Evolutionary conservation across 2,888 invertebrate species (phyloP), one percentile per base, ranked within the genome.

Genomic region (Artemia sinica): DNA sequence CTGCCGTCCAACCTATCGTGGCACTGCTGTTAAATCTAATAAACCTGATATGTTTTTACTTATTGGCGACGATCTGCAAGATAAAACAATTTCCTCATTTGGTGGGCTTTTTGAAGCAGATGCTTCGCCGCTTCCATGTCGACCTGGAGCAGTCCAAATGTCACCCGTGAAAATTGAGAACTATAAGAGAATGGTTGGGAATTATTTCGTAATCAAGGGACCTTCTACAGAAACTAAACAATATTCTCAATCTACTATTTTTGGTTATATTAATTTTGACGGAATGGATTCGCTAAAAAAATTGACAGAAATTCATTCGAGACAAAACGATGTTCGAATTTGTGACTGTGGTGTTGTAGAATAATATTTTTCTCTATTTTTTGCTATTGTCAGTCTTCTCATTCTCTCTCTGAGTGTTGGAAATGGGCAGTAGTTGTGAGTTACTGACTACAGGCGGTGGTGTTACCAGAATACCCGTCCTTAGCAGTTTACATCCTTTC

Each of bases 101-200:
- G 63, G 63, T 18, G 63, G 63, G 63, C 63, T 58, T 58, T 58
- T 58, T 10, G 14, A 58, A 10, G 63, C 63, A 10, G 63, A 58
- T 58, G 8, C 63, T 28, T 58, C 63, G 14, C 63, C 63, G 14
- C 63, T 58, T 10, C 63, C 14, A 28, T n/a, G 28, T 10, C 28
- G 63, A n/a, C n/a, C 28, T 28, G 63, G 63, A 58, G 63, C 63
- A 58, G 10, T 58, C 63, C 63, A 28, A n/a, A 58, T 58, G 63
- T 18, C n/a, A 9, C 28, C 14, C 63, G 8, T 58, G 28, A 28
- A 58, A 58, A 28, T 58, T 28, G 14, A 58, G 63, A 10, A 58
- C 14, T 28, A 10, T n/a, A 58, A 58, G 28, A n/a, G 14, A n/a
- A 58, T 58, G 63, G 63, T 58, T 58, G 63, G 63, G 3, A 58